phyloP scores from a whole-genome alignment of 2,888 invertebrate genomes.

The Eurois occulta region DNA sequence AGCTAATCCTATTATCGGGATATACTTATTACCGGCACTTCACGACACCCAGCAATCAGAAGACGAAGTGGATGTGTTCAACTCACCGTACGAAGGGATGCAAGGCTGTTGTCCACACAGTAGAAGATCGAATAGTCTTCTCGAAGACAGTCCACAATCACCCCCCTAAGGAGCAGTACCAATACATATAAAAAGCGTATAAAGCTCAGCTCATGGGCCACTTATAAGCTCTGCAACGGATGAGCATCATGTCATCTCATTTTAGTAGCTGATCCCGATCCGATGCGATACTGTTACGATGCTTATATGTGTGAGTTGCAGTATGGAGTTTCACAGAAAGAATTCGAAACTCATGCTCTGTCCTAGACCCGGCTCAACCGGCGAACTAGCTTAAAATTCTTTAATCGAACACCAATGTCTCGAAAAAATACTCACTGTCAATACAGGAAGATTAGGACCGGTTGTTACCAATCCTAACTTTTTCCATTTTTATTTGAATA shows the following conservation, averaged over 20 bases:
- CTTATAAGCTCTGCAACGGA: not conserved
- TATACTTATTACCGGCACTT: not conserved
- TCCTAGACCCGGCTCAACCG: not conserved
- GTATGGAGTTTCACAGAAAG: not conserved
- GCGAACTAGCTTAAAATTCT: not conserved
- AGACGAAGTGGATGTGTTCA: slow-evolving; percentile 29
- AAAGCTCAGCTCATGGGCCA: not conserved
- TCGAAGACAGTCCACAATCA: not conserved
- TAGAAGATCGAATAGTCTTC: not conserved
- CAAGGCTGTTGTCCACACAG: not conserved
- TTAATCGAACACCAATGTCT: not conserved
- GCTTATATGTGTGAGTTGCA: not conserved
- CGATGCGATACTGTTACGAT: not conserved
- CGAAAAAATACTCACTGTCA: not conserved
- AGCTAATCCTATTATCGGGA: not conserved
- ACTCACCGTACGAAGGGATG: slow-evolving; percentile 23
- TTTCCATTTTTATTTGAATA: not conserved
- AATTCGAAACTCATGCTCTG: not conserved
- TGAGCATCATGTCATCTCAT: not conserved
- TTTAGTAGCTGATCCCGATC: not conserved
- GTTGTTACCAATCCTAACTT: not conserved
- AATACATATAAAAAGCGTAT: not conserved
- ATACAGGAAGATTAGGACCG: not conserved
- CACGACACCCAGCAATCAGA: not conserved
- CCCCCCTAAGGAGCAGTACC: not conserved